Base-by-base conservation (phyloP, 1,140 invertebrate species). In the Macrosteles quadrilineatus region DNA sequence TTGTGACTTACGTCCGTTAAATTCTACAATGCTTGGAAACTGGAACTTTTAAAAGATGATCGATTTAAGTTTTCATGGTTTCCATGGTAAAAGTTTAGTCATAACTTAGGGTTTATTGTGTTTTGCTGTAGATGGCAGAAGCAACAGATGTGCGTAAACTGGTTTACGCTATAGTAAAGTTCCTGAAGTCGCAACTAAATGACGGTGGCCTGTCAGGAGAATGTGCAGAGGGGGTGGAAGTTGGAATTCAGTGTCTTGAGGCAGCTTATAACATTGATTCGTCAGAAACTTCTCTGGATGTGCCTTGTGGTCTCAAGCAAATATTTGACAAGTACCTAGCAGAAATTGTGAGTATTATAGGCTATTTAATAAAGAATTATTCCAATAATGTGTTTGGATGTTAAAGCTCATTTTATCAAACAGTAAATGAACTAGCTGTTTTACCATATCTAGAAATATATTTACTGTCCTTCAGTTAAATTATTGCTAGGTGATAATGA, bases 231-330 rank as follows among this genome's bases (percentile, higher is more conserved):
- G 93, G 92, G 78, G 82, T 94, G 66, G 92, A 94, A 80, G 91
- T 93, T 50, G 90, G 90, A 12, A 87, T 91, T 71, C 93, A 96
- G 80, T 96, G 94, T 79, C 83, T 96, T 71, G 91, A 95, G 78
- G 90, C 89, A 64, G 90, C 92, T 0, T 96, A 92, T 78, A 87
- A 87, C 72, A 79, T 90, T 0, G 82, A 81, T 21, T 79, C 81
- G 1, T 82, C 84, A 2, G 85, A 87, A 72, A 78, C 83, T 1
- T 73, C 79, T 2, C 68, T 76, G 30, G 40, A 64, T 64, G 36
- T 62, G n/a, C 57, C 19, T 12, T 9, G 29, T 29, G 3, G 30
- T 14, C 40, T 69, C 21, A 32, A 11, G 17, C 32, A 81, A 81
- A 76, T 86, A 84, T 75, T 75, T 82, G 2, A 55, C 1, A 68